Conservation (phyloP, 1,140 invertebrate genomes). For the Apis florea region DNA sequence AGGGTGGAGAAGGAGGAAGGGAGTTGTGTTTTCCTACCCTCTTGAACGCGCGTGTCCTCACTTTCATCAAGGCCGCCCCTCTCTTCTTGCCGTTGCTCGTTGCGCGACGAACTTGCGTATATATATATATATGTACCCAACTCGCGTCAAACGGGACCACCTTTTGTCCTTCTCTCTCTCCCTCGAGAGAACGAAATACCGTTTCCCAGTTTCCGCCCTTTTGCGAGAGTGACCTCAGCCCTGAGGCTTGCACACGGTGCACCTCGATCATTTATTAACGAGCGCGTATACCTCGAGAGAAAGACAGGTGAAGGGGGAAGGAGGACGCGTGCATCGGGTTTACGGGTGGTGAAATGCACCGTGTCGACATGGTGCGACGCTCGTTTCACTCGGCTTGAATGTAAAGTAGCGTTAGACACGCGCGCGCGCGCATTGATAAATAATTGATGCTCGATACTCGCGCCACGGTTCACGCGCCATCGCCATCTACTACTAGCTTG, state of each 20-base stretch:
- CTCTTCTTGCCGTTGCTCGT: background rate
- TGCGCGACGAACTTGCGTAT: background rate
- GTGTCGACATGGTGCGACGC: background rate
- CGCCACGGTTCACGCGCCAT: no score
- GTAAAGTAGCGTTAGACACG: background rate
- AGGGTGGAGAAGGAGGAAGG: background rate
- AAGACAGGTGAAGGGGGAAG: background rate
- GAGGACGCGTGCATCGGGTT: background rate
- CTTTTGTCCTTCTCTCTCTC: background rate
- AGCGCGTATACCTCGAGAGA: background rate
- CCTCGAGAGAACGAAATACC: slow-evolving; percentile 9
- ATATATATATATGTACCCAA: no score
- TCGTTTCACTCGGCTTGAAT: background rate
- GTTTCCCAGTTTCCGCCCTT: slow-evolving; percentile 32
- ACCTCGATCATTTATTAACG: slow-evolving; percentile 60
- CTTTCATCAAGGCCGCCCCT: background rate
- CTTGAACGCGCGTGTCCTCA: background rate
- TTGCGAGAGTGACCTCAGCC: slow-evolving; percentile 25
- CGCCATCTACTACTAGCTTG: no score
- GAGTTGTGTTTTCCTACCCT: background rate
- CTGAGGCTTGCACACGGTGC: slow-evolving; percentile 45
- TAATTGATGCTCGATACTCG: slow-evolving; percentile 7
- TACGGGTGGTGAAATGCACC: background rate
- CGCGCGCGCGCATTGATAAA: background rate
- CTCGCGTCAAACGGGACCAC: slow-evolving; percentile 5